Evolutionary conservation across 2,888 invertebrate genomes (phyloP).

Genomic region (Ischnus inquisitorius): DNA sequence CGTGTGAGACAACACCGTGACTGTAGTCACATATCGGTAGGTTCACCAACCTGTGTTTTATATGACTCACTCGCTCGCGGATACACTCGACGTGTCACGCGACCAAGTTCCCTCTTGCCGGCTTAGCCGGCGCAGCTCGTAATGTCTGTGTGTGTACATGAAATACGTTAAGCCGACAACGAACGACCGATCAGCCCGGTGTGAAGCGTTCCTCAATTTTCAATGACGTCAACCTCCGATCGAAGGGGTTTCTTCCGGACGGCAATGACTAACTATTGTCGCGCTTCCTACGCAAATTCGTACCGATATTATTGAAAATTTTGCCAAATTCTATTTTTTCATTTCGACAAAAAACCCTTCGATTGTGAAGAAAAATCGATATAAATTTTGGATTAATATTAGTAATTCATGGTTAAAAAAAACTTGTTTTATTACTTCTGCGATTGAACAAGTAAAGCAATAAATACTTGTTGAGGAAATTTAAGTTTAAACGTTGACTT

Average conservation of each 20-base stretch:
- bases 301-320: slow-evolving; percentile 1
- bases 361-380: not conserved
- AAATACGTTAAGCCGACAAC: not conserved
- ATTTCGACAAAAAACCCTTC: not conserved
- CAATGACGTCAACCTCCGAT: slow-evolving; percentile 53
- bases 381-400: too few relatives aligned
- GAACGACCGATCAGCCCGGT: not conserved
- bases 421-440: too few relatives aligned
- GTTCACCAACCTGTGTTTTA: slow-evolving; percentile 66
- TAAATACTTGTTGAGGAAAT: too few relatives aligned
- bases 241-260: slow-evolving; percentile 28
- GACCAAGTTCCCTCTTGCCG: slow-evolving; percentile 49
- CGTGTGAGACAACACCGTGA: slow-evolving; percentile 39
- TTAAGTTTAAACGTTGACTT: too few relatives aligned
- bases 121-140: not conserved
- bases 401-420: too few relatives aligned
- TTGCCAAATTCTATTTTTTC: not conserved
- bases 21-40: slow-evolving; percentile 60
- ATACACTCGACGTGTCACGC: slow-evolving; percentile 58
- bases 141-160: not conserved
- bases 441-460: too few relatives aligned
- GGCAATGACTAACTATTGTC: slow-evolving; percentile 18
- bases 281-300: not conserved
- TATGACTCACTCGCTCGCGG: slow-evolving; percentile 63
- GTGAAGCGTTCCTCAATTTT: slow-evolving; percentile 46